Conservation (phyloP, 64 coral and sea anemone genomes). For the Montipora capricornis region DNA sequence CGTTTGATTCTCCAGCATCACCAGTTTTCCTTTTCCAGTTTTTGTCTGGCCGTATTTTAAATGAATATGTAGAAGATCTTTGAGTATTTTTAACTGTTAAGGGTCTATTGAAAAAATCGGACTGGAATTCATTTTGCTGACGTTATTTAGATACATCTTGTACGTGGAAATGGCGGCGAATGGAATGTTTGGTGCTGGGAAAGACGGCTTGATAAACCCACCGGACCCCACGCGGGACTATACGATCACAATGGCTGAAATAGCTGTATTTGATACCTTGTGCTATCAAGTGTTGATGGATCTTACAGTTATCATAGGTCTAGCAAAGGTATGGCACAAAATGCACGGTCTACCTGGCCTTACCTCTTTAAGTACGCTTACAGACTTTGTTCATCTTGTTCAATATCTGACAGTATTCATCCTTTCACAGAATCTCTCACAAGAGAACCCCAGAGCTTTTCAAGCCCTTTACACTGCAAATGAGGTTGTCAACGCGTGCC, state of each 20-base stretch:
- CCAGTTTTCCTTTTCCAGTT: no score
- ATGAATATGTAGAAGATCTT: no score
- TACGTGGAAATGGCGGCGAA: conserved; percentile 98
- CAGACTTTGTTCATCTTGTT: background rate
- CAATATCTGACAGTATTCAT: background rate
- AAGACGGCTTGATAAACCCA: conserved; percentile 88
- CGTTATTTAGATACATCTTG: conserved; percentile 42
- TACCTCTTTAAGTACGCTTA: no score
- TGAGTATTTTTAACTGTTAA: no score
- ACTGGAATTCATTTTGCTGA: background rate
- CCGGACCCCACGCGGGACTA: conserved; percentile 83
- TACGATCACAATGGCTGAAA: conserved; percentile 90
- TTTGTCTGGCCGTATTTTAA: no score
- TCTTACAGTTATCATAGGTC: conserved; percentile 82
- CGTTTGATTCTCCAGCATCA: no score
- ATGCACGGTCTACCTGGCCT: no score
- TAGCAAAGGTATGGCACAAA: conserved; percentile 82
- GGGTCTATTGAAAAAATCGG: no score
- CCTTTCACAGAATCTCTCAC: conserved; percentile 77
- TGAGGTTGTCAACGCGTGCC: conserved; percentile 89
- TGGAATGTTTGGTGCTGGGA: conserved; percentile 97
- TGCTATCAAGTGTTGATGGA: conserved; percentile 87
- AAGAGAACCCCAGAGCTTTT: conserved; percentile 76
- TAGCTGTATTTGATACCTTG: conserved; percentile 83
- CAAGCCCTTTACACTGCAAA: conserved; percentile 93